Evolutionary conservation across 2,888 invertebrate genomes (phyloP).

Genomic region (Melanostoma mellinum): DNA sequence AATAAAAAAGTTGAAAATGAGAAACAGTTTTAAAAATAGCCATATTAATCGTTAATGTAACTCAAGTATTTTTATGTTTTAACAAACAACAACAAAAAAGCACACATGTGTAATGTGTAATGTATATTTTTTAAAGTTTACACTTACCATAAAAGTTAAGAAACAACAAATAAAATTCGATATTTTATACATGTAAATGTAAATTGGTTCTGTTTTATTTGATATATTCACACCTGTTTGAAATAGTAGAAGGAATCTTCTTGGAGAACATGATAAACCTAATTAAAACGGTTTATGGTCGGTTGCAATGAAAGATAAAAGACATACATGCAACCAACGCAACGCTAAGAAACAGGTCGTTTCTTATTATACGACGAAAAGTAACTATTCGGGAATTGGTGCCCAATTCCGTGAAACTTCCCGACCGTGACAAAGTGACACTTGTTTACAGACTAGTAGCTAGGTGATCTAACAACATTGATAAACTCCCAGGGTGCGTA

Average conservation of each 20-base stretch:
- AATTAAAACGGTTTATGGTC: constrained; percentile 66
- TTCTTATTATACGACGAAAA: constrained; percentile 35
- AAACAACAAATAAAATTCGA: constrained; percentile 58
- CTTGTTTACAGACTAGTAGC: constrained; percentile 67
- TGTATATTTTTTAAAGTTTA: constrained; percentile 72
- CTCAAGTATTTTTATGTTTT: constrained; percentile 71
- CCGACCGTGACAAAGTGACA: constrained; percentile 69
- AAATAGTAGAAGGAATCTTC: constrained; percentile 18
- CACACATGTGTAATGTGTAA: constrained; percentile 66
- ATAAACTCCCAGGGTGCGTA: constrained; percentile 54
- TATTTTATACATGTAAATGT: constrained; percentile 69
- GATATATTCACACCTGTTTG: constrained; percentile 18
- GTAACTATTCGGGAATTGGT: constrained; percentile 27
- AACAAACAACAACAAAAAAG: constrained; percentile 32
- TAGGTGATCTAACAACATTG: constrained; percentile 70
- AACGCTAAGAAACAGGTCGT: constrained; percentile 48
- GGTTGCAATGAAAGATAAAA: constrained; percentile 35
- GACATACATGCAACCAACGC: constrained; percentile 12
- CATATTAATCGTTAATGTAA: constrained; percentile 68
- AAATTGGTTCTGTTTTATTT: constrained; percentile 23
- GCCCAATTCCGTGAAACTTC: constrained; percentile 60
- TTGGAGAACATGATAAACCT: constrained; percentile 57
- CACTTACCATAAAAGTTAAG: constrained; percentile 54
- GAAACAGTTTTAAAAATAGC: constrained; percentile 52
- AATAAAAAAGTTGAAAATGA: constrained; percentile 29